phyloP scores from a whole-genome alignment of 2,113 vertebrate species.

The Hyperoodon ampullatus region DNA sequence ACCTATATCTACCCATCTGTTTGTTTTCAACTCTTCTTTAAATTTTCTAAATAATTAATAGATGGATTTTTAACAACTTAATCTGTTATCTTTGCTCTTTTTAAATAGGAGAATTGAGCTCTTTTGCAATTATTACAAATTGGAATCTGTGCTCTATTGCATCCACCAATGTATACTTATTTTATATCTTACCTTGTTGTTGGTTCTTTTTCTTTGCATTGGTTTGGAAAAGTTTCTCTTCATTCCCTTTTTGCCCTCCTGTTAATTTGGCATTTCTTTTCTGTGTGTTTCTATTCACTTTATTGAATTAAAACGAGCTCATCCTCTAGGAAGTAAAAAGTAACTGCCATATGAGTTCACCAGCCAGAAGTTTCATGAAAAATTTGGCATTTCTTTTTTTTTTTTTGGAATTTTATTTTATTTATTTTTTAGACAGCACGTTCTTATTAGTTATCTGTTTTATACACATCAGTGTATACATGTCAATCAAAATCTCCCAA shows the following conservation, averaged over 20 bases:
- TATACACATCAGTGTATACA: no score
- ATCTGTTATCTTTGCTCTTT: not conserved
- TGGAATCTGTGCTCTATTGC: not conserved
- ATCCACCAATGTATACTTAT: not conserved
- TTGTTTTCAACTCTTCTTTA: not conserved
- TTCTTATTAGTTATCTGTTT: no score
- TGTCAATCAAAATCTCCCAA: no score
- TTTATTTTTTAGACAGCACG: no score
- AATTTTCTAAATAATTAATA: not conserved
- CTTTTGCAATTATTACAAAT: not conserved
- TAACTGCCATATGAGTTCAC: conserved; percentile 56
- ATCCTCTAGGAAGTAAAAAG: conserved; percentile 76
- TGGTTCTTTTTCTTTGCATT: not conserved
- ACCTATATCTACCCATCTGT: not conserved
- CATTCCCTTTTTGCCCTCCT: not conserved
- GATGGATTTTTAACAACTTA: not conserved
- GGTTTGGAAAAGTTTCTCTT: not conserved
- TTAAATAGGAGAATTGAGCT: not conserved
- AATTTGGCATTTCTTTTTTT: no score
- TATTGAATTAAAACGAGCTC: conserved; percentile 75
- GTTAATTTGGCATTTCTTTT: not conserved
- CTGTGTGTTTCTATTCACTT: conserved; percentile 69
- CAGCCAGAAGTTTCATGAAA: conserved; percentile 53
- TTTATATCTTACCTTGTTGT: not conserved
- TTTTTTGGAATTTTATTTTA: no score